A percentile compares a stretch with the other conserved stretches of the same genome.
Conservation (phyloP, 2,888 invertebrate genomes). For the Mystacides longicornis region DNA sequence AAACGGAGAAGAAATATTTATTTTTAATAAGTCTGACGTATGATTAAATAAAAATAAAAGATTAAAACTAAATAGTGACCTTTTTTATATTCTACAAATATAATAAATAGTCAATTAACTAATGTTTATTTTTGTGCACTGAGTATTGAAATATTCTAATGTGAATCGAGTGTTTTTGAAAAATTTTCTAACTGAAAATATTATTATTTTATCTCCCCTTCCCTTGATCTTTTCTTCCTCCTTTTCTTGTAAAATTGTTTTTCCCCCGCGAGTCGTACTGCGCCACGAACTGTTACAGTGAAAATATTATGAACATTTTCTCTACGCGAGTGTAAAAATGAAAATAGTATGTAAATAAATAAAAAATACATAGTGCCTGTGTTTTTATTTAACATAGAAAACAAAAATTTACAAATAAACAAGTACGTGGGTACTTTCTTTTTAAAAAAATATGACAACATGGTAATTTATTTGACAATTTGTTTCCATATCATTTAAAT, state of each 20-base stretch:
- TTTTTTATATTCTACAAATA: not conserved
- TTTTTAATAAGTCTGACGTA: not conserved
- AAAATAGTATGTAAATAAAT: slow-evolving; percentile 1
- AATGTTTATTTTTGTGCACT: too few species aligned
- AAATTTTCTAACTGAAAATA: too few species aligned
- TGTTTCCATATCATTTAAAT: too few species aligned
- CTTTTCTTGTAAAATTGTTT: not conserved
- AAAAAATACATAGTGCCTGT: not conserved
- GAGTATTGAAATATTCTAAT: too few species aligned
- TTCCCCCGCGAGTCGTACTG: not conserved
- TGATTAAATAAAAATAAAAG: not conserved
- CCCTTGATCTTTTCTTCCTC: not conserved
- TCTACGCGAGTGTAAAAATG: not conserved
- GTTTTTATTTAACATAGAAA: not conserved
- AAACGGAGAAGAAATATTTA: not conserved
- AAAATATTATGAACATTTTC: slow-evolving; percentile 1
- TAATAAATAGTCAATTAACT: too few species aligned
- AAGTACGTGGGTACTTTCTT: not conserved
- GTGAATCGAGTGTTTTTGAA: too few species aligned
- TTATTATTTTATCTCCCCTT: not conserved
- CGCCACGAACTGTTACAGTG: too few species aligned
- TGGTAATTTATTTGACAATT: too few species aligned
- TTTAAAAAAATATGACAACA: too few species aligned
- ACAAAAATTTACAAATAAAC: too few species aligned
- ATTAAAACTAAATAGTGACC: not conserved